phyloP scores from a whole-genome alignment of 92 coral and sea anemone genomes.

The Palythoa heliodiscus region DNA sequence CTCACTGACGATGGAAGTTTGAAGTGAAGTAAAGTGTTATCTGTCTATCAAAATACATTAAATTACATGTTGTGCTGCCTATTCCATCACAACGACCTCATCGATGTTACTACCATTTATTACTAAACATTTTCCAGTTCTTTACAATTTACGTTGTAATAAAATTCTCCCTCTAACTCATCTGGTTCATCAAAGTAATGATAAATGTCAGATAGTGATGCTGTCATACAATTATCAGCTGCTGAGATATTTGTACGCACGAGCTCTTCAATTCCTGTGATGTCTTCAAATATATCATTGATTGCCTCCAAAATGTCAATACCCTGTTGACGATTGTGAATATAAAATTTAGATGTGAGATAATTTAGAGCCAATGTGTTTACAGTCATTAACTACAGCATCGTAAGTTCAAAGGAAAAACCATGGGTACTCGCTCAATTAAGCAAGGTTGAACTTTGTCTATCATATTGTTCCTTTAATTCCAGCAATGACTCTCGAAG shows the following conservation, averaged over 20 bases:
- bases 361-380: constrained; percentile 31
- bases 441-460: constrained; percentile 18
- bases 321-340: constrained; percentile 29
- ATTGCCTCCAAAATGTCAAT: constrained; percentile 36
- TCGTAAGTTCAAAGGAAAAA: constrained; percentile 43
- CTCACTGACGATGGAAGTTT: too few species aligned
- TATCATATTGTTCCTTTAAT: constrained; percentile 35
- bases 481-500: constrained; percentile 33
- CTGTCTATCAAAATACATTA: too few species aligned
- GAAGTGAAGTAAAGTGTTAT: too few species aligned
- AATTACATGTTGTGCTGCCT: too few species aligned
- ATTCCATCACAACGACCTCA: too few species aligned
- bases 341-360: constrained; percentile 30
- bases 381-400: constrained; percentile 41
- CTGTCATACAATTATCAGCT: neutral
- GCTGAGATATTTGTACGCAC: constrained; percentile 13
- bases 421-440: constrained; percentile 37
- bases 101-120: neutral
- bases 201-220: neutral
- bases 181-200: constrained; percentile 23
- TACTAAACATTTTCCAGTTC: constrained; percentile 11
- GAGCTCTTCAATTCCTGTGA: constrained; percentile 36
- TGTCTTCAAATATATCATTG: constrained; percentile 53
- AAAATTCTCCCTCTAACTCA: neutral
- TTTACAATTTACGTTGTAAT: constrained; percentile 13